These are phyloP conservation scores for Montipora cactus DNA, from an alignment of 64 coral and sea anemone genomes.

Conservation along the genomic window DNA sequence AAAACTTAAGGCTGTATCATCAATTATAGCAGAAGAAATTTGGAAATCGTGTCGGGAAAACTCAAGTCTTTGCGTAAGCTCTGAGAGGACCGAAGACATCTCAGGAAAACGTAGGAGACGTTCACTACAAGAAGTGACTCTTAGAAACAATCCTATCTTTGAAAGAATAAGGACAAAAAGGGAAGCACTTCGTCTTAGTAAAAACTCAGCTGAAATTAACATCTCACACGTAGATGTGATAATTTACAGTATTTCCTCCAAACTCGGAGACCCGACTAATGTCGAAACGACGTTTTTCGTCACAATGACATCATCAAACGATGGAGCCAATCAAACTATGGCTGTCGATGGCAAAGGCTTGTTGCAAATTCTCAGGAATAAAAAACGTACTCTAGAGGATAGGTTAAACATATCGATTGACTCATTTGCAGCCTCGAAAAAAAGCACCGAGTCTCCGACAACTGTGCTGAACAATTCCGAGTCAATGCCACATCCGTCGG, in stretches of 20 bases:
- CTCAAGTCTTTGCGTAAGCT: slow-evolving; percentile 5
- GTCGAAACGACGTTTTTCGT: slow-evolving; percentile 74
- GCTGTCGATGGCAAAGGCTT: slow-evolving; percentile 62
- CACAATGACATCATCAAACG: slow-evolving; percentile 34
- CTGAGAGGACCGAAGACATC: background rate
- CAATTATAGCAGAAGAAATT: slow-evolving; percentile 22
- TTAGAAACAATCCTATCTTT: slow-evolving; percentile 2
- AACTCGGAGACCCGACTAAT: background rate
- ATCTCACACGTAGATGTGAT: slow-evolving; percentile 53
- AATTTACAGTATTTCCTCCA: slow-evolving; percentile 69
- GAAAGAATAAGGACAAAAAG: slow-evolving; percentile 38
- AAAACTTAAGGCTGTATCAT: slow-evolving; percentile 37
- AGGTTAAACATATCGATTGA: slow-evolving; percentile 76
- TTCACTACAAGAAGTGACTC: background rate
- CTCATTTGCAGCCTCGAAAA: slow-evolving; percentile 50
- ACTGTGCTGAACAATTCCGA: background rate
- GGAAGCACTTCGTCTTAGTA: slow-evolving; percentile 7
- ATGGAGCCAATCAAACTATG: slow-evolving; percentile 64
- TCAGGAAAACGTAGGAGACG: slow-evolving; percentile 16
- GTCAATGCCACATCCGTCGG: slow-evolving; percentile 21
- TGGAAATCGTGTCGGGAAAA: slow-evolving; percentile 1
- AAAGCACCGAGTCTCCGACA: background rate
- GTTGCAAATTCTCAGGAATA: slow-evolving; percentile 57
- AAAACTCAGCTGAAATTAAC: background rate
- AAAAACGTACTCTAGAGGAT: slow-evolving; percentile 55